phyloP scores from a whole-genome alignment of 2,113 vertebrate genomes.

The Lepus europaeus region DNA sequence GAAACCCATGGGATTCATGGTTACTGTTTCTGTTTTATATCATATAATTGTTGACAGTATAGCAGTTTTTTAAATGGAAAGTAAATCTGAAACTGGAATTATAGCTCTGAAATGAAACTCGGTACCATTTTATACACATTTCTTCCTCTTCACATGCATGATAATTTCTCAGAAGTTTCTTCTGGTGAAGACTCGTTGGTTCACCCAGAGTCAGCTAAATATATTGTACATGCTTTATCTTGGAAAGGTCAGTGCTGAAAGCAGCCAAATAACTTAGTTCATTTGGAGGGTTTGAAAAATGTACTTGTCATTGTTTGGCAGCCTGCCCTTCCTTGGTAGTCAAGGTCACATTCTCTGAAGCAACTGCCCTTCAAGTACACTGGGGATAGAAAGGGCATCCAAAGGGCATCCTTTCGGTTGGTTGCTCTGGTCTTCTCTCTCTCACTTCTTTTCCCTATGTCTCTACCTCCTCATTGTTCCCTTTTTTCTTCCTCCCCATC shows the following conservation, averaged over 20 bases:
- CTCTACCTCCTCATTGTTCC: neutral
- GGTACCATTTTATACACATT: neutral
- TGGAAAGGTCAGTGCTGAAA: constrained; percentile 58
- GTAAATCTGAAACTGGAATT: constrained; percentile 45
- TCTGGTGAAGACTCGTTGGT: constrained; percentile 22
- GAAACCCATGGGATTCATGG: neutral
- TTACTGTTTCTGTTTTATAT: neutral
- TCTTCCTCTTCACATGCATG: neutral
- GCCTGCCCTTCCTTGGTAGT: constrained; percentile 40
- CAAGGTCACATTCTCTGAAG: constrained; percentile 50
- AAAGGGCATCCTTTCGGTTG: neutral
- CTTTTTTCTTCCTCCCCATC: neutral
- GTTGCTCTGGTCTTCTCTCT: neutral
- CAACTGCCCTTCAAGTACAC: neutral
- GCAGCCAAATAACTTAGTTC: constrained; percentile 69
- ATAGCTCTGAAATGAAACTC: neutral
- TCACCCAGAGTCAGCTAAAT: constrained; percentile 23
- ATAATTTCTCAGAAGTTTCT: neutral
- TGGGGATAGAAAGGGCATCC: neutral
- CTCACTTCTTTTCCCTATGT: neutral
- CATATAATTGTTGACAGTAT: neutral
- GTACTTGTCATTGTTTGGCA: constrained; percentile 74
- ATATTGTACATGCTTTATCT: constrained; percentile 62
- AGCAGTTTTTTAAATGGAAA: neutral
- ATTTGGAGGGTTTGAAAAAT: constrained; percentile 73